Evolutionary conservation across 2,797 vertebrate species (phyloP), one percentile per base, ranked within the genome.

Genomic region (Pachyuromys duprasi): DNA sequence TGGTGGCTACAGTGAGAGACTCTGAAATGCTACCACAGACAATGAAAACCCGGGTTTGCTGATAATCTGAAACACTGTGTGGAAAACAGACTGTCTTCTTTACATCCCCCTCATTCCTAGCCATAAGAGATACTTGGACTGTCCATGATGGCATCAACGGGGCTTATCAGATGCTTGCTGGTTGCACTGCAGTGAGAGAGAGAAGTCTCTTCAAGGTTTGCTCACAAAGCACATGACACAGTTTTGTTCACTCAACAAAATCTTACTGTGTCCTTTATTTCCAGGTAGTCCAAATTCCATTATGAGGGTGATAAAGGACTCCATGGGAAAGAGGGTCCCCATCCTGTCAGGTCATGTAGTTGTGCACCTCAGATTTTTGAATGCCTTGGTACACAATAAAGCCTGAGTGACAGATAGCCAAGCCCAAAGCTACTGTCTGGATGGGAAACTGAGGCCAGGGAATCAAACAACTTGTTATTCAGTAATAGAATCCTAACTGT

Each of bases 1-100:
- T 95, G 57, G 95, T 96, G 97, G 90, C 33, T 33, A 94, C 18
- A 82, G 5, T 8, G 67, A 84, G 65, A 28, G 86, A n/a, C 1
- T 31, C 39, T 8, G 0, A 74, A 97, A 55, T 12, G 0, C 76
- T n/a, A 57, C 5, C 8, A 33, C 22, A 24, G 70, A 42, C 93
- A 93, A 96, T 17, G 74, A 93, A 97, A 79, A 89, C 4, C 49
- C 49, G 11, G 74, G 79, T 76, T 86, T 86, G 55, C 13, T 92
- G 20, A 84, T 57, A 42, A 90, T 45, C 82, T 88, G 49, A 31
- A 81, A 84, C 3, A 42, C 22, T 49, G 57, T 17, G 20, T 83
- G 63, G n/a, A 91, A 95, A 93, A 86, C 20, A 60, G 65, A 67
- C 31, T 80, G 94, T 76, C 74, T 84, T 88, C 74, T 70, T 91